phyloP scores from a whole-genome alignment of 2,113 vertebrate species.

The Anarrhichthys ocellatus region DNA sequence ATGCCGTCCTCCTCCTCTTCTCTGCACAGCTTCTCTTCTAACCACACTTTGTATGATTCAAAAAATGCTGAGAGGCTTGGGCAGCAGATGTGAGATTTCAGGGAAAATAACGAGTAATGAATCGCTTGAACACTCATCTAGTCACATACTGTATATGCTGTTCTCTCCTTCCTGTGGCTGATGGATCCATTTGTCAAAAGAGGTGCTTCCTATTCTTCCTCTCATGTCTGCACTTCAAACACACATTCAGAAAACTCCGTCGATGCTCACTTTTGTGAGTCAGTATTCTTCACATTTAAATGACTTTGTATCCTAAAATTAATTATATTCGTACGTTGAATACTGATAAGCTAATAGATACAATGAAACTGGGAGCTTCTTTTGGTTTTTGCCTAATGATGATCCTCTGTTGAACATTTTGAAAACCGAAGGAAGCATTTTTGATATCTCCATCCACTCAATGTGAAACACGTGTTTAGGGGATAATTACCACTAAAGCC shows the following conservation, averaged over 20 bases:
- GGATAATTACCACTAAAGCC: constrained; percentile 15
- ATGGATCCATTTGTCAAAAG: constrained; percentile 40
- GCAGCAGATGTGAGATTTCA: constrained; percentile 60
- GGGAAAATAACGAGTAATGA: constrained; percentile 54
- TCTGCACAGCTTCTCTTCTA: constrained; percentile 18
- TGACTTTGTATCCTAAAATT: not conserved
- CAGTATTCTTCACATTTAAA: not conserved
- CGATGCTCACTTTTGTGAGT: not conserved
- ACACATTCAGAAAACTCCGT: not conserved
- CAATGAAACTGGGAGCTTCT: not conserved
- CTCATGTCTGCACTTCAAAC: constrained; percentile 5
- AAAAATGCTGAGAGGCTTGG: constrained; percentile 40
- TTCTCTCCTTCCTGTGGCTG: constrained; percentile 7
- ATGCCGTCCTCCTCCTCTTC: constrained; percentile 22
- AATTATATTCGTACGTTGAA: not conserved
- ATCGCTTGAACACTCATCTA: constrained; percentile 43
- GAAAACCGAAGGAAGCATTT: constrained; percentile 1
- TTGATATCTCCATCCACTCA: not conserved
- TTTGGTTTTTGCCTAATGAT: not conserved
- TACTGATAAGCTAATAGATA: not conserved
- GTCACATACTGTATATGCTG: constrained; percentile 29
- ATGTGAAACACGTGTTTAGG: constrained; percentile 17
- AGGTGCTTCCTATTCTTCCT: constrained; percentile 13
- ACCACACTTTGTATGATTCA: constrained; percentile 54
- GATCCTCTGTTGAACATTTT: not conserved